Percentiles rank a stretch among this genome's conserved stretches.
phyloP scores from a whole-genome alignment of 2,888 invertebrate species.

The Chromoteleia sp. region DNA sequence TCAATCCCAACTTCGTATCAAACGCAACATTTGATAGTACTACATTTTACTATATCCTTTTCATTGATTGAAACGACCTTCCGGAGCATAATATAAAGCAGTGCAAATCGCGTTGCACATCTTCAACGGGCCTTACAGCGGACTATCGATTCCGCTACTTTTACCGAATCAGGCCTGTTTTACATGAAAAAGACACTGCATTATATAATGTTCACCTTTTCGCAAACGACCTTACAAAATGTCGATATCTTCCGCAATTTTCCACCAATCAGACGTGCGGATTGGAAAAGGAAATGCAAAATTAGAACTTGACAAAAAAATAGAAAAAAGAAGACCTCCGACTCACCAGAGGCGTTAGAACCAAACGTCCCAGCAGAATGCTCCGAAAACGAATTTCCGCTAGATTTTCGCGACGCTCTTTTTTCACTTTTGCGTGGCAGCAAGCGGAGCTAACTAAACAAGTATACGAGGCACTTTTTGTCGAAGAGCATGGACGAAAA shows the following conservation, averaged over 20 bases:
- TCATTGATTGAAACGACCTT: conserved; percentile 52
- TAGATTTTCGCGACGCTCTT: conserved; percentile 19
- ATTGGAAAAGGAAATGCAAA: neutral
- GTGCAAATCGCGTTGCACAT: no score
- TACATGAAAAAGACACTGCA: conserved; percentile 12
- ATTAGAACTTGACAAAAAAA: neutral
- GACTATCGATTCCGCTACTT: conserved; percentile 3
- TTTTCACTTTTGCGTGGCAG: conserved; percentile 30
- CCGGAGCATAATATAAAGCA: neutral
- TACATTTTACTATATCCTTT: conserved; percentile 50
- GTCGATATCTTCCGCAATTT: conserved; percentile 39
- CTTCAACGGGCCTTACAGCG: no score
- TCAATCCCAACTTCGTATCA: conserved; percentile 15
- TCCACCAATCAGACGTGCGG: neutral
- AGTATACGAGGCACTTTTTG: conserved; percentile 74
- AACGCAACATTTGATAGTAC: conserved; percentile 42
- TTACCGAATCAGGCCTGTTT: neutral
- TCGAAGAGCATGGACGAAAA: conserved; percentile 68
- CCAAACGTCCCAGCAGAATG: conserved; percentile 6
- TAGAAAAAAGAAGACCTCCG: neutral
- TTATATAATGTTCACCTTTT: conserved; percentile 39
- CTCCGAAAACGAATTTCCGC: conserved; percentile 4
- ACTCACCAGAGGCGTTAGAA: conserved; percentile 28
- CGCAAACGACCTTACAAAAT: conserved; percentile 33
- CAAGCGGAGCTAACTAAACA: conserved; percentile 58